Evolutionary conservation across 2,797 vertebrate species (phyloP), one percentile per base, ranked within the genome.

Genomic region (Halcyon chelicuti): DNA sequence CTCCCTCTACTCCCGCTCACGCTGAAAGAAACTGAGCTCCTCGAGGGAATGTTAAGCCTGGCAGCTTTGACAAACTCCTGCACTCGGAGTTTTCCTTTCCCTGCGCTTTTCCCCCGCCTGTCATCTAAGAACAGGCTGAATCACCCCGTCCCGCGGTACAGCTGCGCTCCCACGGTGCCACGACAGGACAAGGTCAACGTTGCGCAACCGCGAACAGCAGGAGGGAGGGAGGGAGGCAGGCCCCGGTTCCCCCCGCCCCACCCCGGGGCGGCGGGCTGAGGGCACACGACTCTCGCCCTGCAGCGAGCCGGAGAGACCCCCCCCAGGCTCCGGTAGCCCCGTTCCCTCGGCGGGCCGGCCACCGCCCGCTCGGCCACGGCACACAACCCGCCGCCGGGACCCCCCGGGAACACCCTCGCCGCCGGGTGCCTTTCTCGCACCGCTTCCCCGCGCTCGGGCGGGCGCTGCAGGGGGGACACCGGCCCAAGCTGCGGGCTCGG

Each of bases 61-160:
- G 47, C 12, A 14, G 6, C 3, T 33, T 7, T 8, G 15, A 12
- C 10, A 51, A 22, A 51, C 52, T 20, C 54, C 17, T 9, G 49
- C 49, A 28, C 49, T 18, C n/a, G 0, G 0, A 12, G 11, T 7
- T 23, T 5, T 5, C 2, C n/a, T 28, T 8, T 16, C 25, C 54
- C 37, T 11, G 55, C 40, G 1, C 52, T 26, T 21, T 13, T 0
- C 0, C 22, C 40, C 60, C 1, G 35, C 0, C 11, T 13, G 46
- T 7, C 37, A 2, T 0, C 52, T 0, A 3, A 0, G 0, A 1
- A 19, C 19, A 17, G 26, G 29, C 62, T 3, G 75, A 12, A 18
- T 9, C 10, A 11, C 23, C 5, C 37, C 4, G 7, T 49, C 8
- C 61, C 16, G 7, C 14, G 7, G 31, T 2, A 19, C 63, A 11